Percentiles rank a stretch among this genome's conserved stretches.
These are phyloP conservation scores for Rhaphigaster nebulosa DNA, from an alignment of 2,888 invertebrate genomes.

Conservation along the genomic window DNA sequence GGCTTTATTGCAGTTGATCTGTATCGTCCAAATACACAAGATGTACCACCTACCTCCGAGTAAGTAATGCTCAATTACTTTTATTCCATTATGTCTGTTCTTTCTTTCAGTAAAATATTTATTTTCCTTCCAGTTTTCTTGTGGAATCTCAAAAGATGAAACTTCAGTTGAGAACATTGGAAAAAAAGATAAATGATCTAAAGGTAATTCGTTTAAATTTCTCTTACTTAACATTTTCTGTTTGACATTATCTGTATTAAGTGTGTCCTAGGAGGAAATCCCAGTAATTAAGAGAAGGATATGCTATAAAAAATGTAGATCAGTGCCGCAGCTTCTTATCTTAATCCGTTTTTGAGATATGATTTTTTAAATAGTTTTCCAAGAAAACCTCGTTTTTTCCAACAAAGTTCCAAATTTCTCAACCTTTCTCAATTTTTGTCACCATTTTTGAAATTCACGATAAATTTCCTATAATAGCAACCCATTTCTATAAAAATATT, in stretches of 20 bases:
- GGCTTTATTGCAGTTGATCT: slow-evolving; percentile 56
- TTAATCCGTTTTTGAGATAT: no score
- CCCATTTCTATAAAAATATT: no score
- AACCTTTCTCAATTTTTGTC: no score
- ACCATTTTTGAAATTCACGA: no score
- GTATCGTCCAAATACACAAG: slow-evolving; percentile 37
- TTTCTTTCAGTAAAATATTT: not conserved
- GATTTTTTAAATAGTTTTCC: no score
- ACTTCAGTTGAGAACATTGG: slow-evolving; percentile 73
- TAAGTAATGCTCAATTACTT: not conserved
- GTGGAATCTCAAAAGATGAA: slow-evolving; percentile 75
- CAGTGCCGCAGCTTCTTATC: no score
- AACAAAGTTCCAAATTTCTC: no score
- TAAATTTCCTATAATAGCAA: no score
- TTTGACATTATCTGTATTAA: not conserved
- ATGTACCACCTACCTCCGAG: slow-evolving; percentile 53
- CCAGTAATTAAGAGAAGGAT: no score
- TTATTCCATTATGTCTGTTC: not conserved
- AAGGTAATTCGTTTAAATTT: slow-evolving; percentile 68
- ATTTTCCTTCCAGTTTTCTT: slow-evolving; percentile 68
- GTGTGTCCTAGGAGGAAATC: no score
- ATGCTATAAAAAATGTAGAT: no score
- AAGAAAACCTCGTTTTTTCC: no score
- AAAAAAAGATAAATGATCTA: slow-evolving; percentile 75
- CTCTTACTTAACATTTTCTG: not conserved